Conservation (phyloP, 2,888 invertebrate genomes). For the Pollenia griseotomentosa region DNA sequence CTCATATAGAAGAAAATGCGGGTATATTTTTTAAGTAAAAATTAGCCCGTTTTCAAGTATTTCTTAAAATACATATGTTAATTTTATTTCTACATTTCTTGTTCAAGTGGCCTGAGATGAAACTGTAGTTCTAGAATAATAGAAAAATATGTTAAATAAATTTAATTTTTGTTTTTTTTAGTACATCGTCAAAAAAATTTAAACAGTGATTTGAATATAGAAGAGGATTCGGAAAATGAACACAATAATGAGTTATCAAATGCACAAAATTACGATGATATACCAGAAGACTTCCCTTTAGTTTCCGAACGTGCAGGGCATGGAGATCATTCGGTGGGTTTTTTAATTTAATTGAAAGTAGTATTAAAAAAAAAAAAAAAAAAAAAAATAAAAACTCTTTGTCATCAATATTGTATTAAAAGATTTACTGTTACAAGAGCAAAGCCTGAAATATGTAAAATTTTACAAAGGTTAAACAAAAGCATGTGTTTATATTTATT, state of each 20-base stretch:
- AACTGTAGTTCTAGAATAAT: too few relatives aligned
- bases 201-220: slow-evolving; percentile 81
- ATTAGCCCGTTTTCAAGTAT: too few relatives aligned
- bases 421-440: background rate
- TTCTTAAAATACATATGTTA: too few relatives aligned
- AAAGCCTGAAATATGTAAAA: background rate
- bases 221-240: slow-evolving; percentile 83
- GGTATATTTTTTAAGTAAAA: too few relatives aligned
- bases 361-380: too few relatives aligned
- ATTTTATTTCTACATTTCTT: too few relatives aligned
- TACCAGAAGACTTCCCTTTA: slow-evolving; percentile 84
- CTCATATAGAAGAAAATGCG: too few relatives aligned
- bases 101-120: too few relatives aligned
- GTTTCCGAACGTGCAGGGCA: slow-evolving; percentile 84
- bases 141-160: background rate
- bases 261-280: slow-evolving; percentile 83
- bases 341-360: background rate
- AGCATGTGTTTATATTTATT: background rate
- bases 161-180: slow-evolving; percentile 69
- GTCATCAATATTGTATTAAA: too few relatives aligned
- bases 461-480: background rate
- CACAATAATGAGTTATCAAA: slow-evolving; percentile 81
- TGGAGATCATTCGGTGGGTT: slow-evolving; percentile 83
- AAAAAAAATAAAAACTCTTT: background rate
- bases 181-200: slow-evolving; percentile 80